phyloP scores from a whole-genome alignment of 2,113 vertebrate genomes.

The Amazona guildingii region DNA sequence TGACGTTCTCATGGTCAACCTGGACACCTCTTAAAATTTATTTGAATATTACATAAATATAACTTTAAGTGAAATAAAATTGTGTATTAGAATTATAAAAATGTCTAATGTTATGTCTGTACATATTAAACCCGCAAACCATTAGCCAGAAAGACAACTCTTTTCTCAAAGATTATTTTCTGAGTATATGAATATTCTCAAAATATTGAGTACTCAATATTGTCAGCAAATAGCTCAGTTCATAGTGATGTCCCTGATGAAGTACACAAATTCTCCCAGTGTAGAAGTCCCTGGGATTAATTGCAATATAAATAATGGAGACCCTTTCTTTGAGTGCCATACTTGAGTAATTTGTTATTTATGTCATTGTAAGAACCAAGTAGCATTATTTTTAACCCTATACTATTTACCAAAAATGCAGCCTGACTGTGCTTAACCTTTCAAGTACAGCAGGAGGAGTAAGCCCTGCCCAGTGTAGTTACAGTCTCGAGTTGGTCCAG shows the following conservation, averaged over 20 bases:
- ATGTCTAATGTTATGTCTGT: neutral
- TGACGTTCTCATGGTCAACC: neutral
- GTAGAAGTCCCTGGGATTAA: neutral
- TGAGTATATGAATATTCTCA: neutral
- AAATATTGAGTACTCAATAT: neutral
- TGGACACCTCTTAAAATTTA: neutral
- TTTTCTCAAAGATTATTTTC: neutral
- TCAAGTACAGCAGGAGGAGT: neutral
- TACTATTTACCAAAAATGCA: neutral
- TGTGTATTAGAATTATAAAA: neutral
- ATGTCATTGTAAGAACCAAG: neutral
- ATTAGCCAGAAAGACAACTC: neutral
- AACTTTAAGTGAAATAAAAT: neutral
- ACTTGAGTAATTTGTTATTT: neutral
- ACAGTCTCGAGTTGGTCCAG: neutral
- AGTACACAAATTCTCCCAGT: neutral
- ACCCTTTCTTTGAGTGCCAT: neutral
- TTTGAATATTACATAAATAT: neutral
- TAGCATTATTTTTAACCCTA: neutral
- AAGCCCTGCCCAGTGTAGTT: neutral
- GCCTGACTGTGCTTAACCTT: neutral
- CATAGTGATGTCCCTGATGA: neutral
- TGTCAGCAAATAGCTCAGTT: neutral
- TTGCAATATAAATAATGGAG: constrained; percentile 6
- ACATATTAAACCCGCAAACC: neutral